phyloP scores from a whole-genome alignment of 1,140 invertebrate species.

The Epicauta chinensis region DNA sequence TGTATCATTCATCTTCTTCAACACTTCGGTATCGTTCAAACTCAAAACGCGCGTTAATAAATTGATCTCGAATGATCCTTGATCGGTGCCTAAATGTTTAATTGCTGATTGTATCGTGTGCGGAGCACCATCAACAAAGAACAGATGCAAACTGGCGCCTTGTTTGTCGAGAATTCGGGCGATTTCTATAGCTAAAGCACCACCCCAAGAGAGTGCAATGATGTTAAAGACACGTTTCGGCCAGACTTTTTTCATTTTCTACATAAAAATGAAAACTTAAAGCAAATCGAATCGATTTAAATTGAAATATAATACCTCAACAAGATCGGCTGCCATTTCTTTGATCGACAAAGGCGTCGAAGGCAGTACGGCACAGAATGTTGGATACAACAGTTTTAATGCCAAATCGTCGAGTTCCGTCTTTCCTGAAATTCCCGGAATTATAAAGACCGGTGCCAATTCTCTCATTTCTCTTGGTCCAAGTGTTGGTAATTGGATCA shows the following conservation, averaged over 20 bases:
- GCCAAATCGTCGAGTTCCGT: conserved; percentile 29
- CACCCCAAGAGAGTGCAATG: conserved; percentile 39
- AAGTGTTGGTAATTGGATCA: conserved; percentile 34
- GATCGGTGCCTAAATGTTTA: conserved; percentile 30
- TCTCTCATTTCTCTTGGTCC: conserved; percentile 36
- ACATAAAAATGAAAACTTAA: conserved; percentile 9
- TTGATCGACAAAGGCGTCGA: conserved; percentile 19
- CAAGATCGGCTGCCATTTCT: conserved; percentile 25
- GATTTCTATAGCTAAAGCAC: conserved; percentile 38
- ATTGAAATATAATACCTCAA: conserved; percentile 14
- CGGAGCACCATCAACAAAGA: conserved; percentile 39
- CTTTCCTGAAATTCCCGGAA: conserved; percentile 35
- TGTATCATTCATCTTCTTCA: conserved; percentile 20
- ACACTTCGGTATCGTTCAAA: conserved; percentile 32
- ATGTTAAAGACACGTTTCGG: conserved; percentile 38
- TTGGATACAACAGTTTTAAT: conserved; percentile 32
- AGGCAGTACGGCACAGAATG: conserved; percentile 34
- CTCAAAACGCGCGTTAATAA: conserved; percentile 32
- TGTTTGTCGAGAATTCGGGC: conserved; percentile 32
- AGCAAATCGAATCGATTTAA: no score
- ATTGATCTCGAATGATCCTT: conserved; percentile 26
- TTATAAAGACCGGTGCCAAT: conserved; percentile 38
- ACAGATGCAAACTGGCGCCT: conserved; percentile 34
- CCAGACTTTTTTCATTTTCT: conserved; percentile 36
- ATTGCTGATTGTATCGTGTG: conserved; percentile 33